A percentile compares a stretch with the other conserved stretches of the same genome.
Conservation (phyloP, 2,113 vertebrate genomes). For the Mobula birostris region DNA sequence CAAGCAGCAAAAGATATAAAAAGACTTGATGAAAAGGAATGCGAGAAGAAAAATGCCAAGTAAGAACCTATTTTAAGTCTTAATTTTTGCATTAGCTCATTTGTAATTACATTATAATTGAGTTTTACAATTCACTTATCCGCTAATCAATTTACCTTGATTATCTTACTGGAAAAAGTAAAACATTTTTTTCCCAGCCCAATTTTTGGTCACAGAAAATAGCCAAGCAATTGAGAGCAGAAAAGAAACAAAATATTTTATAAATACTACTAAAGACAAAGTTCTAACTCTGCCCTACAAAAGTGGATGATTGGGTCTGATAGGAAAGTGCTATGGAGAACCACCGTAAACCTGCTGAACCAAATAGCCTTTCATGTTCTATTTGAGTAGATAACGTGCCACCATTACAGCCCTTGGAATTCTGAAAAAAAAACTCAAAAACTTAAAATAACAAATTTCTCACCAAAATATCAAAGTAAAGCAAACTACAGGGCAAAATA, state of each 20-base stretch:
- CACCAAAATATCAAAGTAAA: background rate
- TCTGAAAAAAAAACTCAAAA: background rate
- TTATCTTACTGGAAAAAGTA: background rate
- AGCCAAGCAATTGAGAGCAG: background rate
- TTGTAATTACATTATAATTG: constrained; percentile 26
- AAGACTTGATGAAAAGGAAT: constrained; percentile 91
- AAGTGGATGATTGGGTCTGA: background rate
- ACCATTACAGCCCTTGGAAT: background rate
- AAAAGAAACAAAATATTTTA: background rate
- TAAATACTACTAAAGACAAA: background rate
- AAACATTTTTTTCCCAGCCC: background rate
- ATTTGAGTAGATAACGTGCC: background rate
- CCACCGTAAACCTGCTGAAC: no score
- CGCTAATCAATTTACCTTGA: background rate
- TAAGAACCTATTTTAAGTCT: constrained; percentile 57
- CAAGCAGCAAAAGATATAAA: constrained; percentile 96
- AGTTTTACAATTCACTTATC: background rate
- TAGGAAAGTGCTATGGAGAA: no score
- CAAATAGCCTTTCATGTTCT: no score
- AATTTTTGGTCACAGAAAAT: background rate
- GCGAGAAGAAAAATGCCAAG: constrained; percentile 86
- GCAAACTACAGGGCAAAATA: no score
- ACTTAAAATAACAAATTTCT: background rate
- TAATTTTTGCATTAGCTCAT: constrained; percentile 21
- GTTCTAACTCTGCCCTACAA: background rate